Percentiles rank a stretch among this genome's conserved stretches.
phyloP scores from a whole-genome alignment of 1,140 invertebrate genomes.

The Magallana angulata region DNA sequence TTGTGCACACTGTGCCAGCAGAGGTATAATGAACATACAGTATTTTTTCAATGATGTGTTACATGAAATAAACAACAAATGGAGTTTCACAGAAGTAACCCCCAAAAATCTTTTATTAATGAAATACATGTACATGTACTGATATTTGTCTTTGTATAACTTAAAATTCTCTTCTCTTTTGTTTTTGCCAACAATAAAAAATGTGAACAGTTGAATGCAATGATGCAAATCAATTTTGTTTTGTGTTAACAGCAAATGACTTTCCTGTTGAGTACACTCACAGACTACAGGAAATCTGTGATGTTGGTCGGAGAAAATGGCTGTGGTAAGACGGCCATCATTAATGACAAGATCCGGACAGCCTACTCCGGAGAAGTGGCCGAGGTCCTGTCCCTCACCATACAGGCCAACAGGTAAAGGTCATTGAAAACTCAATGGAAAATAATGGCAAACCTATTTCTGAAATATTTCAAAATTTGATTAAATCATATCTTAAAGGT shows the following conservation, averaged over 20 bases:
- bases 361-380: constrained; percentile 79
- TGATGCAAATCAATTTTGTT: no score
- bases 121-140: no score
- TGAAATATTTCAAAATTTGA: no score
- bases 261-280: constrained; percentile 73
- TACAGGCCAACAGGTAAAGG: constrained; percentile 76
- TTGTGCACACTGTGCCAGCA: constrained; percentile 77
- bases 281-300: constrained; percentile 76
- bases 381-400: constrained; percentile 76
- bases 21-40: constrained; percentile 63
- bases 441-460: no score
- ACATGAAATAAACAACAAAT: no score
- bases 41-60: not conserved
- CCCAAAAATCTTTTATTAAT: no score
- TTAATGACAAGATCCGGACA: constrained; percentile 77
- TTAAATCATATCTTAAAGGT: no score
- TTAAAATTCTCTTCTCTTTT: no score
- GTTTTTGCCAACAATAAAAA: no score
- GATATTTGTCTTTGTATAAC: no score
- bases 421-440: not conserved
- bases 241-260: constrained; percentile 70
- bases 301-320: constrained; percentile 78
- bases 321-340: constrained; percentile 78
- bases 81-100: no score
- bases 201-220: no score